These are phyloP conservation scores for Drosophila serrata DNA, from an alignment of 1,140 invertebrate genomes.

Conservation along the genomic window DNA sequence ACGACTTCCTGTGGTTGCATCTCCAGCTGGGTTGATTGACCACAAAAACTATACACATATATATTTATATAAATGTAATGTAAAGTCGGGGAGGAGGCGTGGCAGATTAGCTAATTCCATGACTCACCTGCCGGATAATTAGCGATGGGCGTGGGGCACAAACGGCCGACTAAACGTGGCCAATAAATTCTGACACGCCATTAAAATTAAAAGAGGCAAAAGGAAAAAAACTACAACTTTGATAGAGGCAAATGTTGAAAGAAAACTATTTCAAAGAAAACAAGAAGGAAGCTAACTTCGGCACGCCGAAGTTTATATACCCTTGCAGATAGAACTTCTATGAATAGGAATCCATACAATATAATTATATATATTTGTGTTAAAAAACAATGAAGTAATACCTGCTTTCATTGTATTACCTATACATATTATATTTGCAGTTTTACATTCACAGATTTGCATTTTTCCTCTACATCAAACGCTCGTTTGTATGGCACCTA, in stretches of 20 bases:
- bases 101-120: conserved; percentile 63
- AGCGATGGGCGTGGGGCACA: conserved; percentile 26
- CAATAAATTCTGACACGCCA: conserved; percentile 81
- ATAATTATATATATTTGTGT: too few relatives aligned
- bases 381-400: too few relatives aligned
- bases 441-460: too few relatives aligned
- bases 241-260: background rate
- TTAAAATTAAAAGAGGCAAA: conserved; percentile 60
- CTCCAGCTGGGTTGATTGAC: conserved; percentile 63
- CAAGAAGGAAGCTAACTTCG: too few relatives aligned
- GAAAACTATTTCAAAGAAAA: conserved; percentile 1
- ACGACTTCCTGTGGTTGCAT: conserved; percentile 72
- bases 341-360: too few relatives aligned
- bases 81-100: conserved; percentile 8
- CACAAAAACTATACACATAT: conserved; percentile 18
- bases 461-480: too few relatives aligned
- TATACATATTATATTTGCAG: too few relatives aligned
- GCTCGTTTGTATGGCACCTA: too few relatives aligned
- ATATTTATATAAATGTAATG: background rate
- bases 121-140: conserved; percentile 63
- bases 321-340: too few relatives aligned
- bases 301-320: too few relatives aligned
- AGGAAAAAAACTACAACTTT: conserved; percentile 2
- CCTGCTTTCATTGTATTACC: too few relatives aligned
- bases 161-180: conserved; percentile 71